These are phyloP conservation scores for Priocnemis perturbator DNA, from an alignment of 2,888 invertebrate genomes.

Conservation along the genomic window DNA sequence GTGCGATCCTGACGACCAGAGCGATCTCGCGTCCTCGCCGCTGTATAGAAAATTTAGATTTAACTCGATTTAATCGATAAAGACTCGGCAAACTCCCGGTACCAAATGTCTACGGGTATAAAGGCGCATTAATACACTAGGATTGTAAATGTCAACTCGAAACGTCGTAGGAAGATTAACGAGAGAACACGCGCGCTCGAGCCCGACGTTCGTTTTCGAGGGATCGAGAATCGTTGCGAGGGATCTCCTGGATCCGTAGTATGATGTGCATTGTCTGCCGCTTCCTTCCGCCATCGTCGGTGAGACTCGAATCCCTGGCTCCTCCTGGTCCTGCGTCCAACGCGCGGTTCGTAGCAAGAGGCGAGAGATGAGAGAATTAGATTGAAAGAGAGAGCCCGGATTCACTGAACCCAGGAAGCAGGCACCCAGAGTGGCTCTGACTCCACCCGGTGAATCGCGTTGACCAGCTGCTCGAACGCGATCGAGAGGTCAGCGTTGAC, in stretches of 20 bases:
- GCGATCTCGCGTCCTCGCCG: background rate
- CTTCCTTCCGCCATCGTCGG: no score
- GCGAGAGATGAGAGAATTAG: no score
- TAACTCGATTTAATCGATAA: slow-evolving; percentile 23
- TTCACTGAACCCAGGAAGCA: slow-evolving; percentile 92
- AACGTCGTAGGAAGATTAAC: slow-evolving; percentile 28
- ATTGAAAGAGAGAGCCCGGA: background rate
- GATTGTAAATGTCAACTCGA: slow-evolving; percentile 30
- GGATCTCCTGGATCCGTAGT: background rate
- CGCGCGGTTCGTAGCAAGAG: background rate
- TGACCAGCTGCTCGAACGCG: slow-evolving; percentile 90
- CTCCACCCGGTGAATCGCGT: slow-evolving; percentile 89
- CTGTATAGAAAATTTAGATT: slow-evolving; percentile 18
- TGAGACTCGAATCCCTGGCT: background rate
- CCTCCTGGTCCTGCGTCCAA: background rate
- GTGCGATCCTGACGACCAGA: background rate
- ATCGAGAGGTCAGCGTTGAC: slow-evolving; percentile 92
- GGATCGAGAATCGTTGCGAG: slow-evolving; percentile 26
- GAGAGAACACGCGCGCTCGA: slow-evolving; percentile 24
- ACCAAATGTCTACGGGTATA: slow-evolving; percentile 32
- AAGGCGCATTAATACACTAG: slow-evolving; percentile 30
- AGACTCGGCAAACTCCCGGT: slow-evolving; percentile 24
- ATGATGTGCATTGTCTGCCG: background rate
- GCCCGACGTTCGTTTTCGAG: slow-evolving; percentile 7
- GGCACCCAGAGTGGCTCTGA: slow-evolving; percentile 98